Evolutionary conservation across 2,797 vertebrate genomes (phyloP), one percentile per base, ranked within the genome.

Genomic region (Fratercula arctica): DNA sequence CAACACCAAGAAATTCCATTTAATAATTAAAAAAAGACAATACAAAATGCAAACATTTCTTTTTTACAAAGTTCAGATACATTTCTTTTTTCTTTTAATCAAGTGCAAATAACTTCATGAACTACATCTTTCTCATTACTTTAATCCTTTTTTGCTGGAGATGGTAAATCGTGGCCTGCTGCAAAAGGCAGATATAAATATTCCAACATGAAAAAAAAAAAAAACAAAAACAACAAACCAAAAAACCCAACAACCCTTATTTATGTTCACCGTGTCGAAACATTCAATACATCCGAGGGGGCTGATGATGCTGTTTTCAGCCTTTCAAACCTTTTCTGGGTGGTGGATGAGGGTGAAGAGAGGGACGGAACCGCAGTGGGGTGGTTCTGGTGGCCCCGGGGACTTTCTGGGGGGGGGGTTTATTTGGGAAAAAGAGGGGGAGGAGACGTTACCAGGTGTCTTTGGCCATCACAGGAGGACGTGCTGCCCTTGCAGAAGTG

Each of bases 21-120:
- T 98, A 98, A 97, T 98, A 97, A 98, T 98, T 98, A 97, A 96
- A 98, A 98, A 99, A 99, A 99, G 98, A 99, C 98, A 98, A 98
- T 99, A 99, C 98, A 99, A 99, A 99, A 99, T 99, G 98, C 99
- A 99, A 98, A 99, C 98, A 98, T 99, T 99, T 99, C 96, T 91
- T 98, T 98, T 99, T 99, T 98, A 99, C 99, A 99, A 96, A 99
- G 98, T 99, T 99, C 98, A 99, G 98, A 98, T 99, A 99, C 98
- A 98, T 97, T 98, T 60, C 15, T 60, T 60, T 60, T 97, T 78
- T 82, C 77, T 92, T 96, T 98, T 90, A 97, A 97, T 98, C 99
- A 99, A 99, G 99, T 99, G 99, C 99, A 99, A 99, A 99, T 99
- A 99, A 99, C 98, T 98, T 99, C 98, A 98, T 98, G 98, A 98